A percentile compares a stretch with the other conserved stretches of the same genome.
These are phyloP conservation scores for Muntiacus reevesi DNA, from an alignment of 2,113 vertebrate genomes.

Conservation along the genomic window DNA sequence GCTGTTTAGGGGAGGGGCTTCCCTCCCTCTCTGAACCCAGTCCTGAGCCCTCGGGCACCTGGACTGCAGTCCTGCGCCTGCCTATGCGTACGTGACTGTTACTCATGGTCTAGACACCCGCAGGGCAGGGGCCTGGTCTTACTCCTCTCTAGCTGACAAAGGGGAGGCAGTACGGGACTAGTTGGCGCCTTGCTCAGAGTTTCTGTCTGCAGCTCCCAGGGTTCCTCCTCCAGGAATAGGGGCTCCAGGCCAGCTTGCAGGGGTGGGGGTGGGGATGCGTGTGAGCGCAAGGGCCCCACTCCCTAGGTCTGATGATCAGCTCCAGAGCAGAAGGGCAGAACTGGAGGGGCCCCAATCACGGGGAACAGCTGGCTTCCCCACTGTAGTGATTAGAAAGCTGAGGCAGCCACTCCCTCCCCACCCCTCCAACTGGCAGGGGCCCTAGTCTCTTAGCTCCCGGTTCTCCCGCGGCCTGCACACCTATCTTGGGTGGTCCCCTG, in stretches of 20 bases:
- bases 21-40: background rate
- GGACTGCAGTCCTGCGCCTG: background rate
- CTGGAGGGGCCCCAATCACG: background rate
- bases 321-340: background rate
- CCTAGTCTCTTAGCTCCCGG: background rate
- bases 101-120: background rate
- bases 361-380: background rate
- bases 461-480: background rate
- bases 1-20: background rate
- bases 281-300: background rate
- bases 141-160: background rate
- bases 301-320: background rate
- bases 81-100: background rate
- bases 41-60: background rate
- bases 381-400: background rate
- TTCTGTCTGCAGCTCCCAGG: background rate
- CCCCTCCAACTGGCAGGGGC: background rate
- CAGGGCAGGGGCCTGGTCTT: background rate
- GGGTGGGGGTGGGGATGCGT: background rate
- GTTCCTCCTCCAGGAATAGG: background rate
- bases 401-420: background rate
- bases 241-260: background rate
- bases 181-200: background rate
- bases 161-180: background rate
- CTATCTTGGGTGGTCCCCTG: conserved; percentile 44